A percentile compares a stretch with the other conserved stretches of the same genome.
Evolutionary conservation across 2,888 invertebrate species (phyloP).

Genomic region (Dione juno): DNA sequence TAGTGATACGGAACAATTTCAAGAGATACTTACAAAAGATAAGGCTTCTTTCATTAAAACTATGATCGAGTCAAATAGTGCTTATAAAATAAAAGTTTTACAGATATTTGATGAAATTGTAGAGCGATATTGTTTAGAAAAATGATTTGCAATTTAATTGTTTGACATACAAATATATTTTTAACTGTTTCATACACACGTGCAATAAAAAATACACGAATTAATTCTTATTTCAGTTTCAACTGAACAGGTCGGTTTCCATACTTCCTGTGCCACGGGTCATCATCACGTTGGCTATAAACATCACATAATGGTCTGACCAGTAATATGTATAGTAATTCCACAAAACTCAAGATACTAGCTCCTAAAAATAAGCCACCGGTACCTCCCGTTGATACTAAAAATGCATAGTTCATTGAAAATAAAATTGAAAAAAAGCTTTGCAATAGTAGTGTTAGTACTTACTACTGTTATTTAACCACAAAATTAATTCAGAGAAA

Average conservation of each 20-base stretch:
- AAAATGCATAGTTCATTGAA: not conserved
- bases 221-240: constrained; percentile 25
- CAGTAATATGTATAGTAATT: constrained; percentile 84
- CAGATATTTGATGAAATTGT: constrained; percentile 83
- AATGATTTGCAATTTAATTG: not conserved
- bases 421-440: not conserved
- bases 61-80: constrained; percentile 78
- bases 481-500: not conserved
- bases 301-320: constrained; percentile 76
- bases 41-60: constrained; percentile 81
- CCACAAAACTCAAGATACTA: constrained; percentile 86
- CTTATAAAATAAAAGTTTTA: constrained; percentile 78
- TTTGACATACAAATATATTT: not conserved
- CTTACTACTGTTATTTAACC: not conserved
- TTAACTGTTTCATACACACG: not conserved
- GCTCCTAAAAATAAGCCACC: constrained; percentile 86
- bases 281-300: constrained; percentile 71
- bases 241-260: constrained; percentile 65
- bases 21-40: constrained; percentile 79
- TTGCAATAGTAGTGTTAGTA: not conserved
- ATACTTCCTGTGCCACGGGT: constrained; percentile 72
- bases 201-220: not conserved
- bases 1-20: constrained; percentile 76
- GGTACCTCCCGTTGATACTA: constrained; percentile 87
- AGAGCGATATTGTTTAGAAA: constrained; percentile 66